These are phyloP conservation scores for Borostomias antarcticus DNA, from an alignment of 2,797 vertebrate species.

Conservation along the genomic window DNA sequence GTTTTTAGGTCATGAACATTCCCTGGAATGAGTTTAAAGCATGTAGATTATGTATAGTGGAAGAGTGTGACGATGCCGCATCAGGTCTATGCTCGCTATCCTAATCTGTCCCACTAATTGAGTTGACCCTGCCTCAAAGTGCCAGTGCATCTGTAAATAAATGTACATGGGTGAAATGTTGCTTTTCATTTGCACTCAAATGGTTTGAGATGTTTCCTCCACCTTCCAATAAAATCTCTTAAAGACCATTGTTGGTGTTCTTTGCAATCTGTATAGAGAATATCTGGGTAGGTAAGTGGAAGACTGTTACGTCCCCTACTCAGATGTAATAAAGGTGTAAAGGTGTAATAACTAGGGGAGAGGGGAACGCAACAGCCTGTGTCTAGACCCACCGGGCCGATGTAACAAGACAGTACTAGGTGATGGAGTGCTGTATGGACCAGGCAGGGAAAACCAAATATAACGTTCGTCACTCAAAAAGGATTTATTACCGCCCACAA, in stretches of 20 bases:
- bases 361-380: no score
- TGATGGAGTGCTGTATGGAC: no score
- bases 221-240: conserved; percentile 77
- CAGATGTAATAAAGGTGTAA: no score
- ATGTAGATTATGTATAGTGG: conserved; percentile 69
- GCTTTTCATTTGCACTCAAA: conserved; percentile 73
- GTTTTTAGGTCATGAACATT: conserved; percentile 66
- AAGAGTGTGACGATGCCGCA: conserved; percentile 47
- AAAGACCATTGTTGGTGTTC: conserved; percentile 57
- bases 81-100: conserved; percentile 60
- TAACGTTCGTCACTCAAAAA: no score
- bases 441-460: no score
- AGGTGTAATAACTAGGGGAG: no score
- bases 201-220: conserved; percentile 73
- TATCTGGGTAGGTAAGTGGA: not conserved
- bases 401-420: no score
- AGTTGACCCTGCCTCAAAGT: conserved; percentile 66
- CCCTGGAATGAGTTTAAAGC: conserved; percentile 60
- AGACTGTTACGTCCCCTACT: no score
- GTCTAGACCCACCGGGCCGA: no score
- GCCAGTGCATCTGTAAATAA: conserved; percentile 81
- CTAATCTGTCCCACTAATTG: conserved; percentile 57
- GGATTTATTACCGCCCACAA: no score
- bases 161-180: conserved; percentile 74
- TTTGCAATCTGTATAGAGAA: conserved; percentile 13